Base-by-base conservation (phyloP, 2,888 invertebrate species). In the Aethes cnicana region DNA sequence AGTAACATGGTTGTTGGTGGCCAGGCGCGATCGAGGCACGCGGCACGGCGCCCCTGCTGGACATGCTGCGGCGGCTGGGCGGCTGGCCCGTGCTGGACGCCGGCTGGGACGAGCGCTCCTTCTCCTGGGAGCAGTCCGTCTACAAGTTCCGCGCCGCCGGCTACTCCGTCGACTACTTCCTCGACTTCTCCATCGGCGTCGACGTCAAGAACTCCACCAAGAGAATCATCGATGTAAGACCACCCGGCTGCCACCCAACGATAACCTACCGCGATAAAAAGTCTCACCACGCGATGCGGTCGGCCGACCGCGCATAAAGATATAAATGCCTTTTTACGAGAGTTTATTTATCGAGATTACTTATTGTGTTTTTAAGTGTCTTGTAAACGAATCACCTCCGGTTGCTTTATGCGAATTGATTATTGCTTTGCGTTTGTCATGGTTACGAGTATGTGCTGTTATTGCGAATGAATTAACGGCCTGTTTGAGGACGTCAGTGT, bases 11-110 rank as follows among this genome's bases (percentile, higher is more conserved):
- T 20, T 35, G 17, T 7, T 39, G n/a, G 32, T 41, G 69, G 68
- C 4, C 75, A 97, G 97, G 93, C 59, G 82, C 93, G 12, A 97
- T 98, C 65, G 97, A 98, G 73, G 86, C 92, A 2, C 92, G 94
- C 39, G 97, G 96, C 0, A 78, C 95, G 32, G 81, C 86, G 2
- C 97, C 97, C 0, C 91, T 98, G 26, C 80, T 92, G 47, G 85
- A 91, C 0, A 93, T 97, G 73, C 81, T 98, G 46, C 90, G 91
- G 23, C 88, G 92, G n/a, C 90, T 98, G 14, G 98, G 98, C 0
- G 97, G 97, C 2, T 98, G 98, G 98, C 98, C 98, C 0, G 94
- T 96, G n/a, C 84, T 97, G 25, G 94, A 94, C 59, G 96, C 92
- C 20, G 58, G 74, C 0, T 97, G 97, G 97, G 91, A 93, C 60